Evolutionary conservation across 2,888 invertebrate species (phyloP), one percentile per base, ranked within the genome.

Genomic region (Eilema caniola): DNA sequence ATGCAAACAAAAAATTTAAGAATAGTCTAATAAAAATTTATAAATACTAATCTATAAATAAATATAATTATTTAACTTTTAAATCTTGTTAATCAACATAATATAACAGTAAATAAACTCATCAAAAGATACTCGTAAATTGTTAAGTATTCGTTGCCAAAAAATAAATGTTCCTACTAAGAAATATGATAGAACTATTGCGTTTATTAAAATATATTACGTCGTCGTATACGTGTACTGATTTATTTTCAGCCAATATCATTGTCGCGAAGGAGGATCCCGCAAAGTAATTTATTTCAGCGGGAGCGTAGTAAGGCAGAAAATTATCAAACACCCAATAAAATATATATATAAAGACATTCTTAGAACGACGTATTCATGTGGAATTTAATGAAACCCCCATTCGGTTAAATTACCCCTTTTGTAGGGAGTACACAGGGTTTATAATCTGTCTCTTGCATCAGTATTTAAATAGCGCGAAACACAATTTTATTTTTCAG

Each of bases 391-490:
- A 85, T 84, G 80, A 83, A 82, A 78, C 64, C 67, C 77, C 73
- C 78, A 83, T 85, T 85, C 78, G 66, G 69, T 75, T 78, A 84
- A 83, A 86, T 86, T 83, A 83, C 82, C 83, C 76, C 81, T 78
- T 81, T 83, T 81, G 76, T 80, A 71, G 64, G 60, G 64, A 76
- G 66, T 69, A 85, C 80, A 85, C 76, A 77, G 79, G 81, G 83
- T 84, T 86, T 81, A 85, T 86, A 86, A 88, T 88, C 86, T 83
- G 80, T 86, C 81, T 80, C 79, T 82, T 82, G 80, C 86, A 87
- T 85, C 85, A 82, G 87, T 88, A 89, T 90, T 90, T 89, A 88
- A 90, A 90, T 87, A 89, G 85, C 88, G 88, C 85, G 84, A 89
- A 92, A 89, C 85, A 87, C 81, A 85, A 89, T 87, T 90, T 86